A percentile compares a stretch with the other conserved stretches of the same genome.
These are phyloP conservation scores for Holacanthella duospinosa DNA, from an alignment of 2,888 invertebrate species.

Conservation along the genomic window DNA sequence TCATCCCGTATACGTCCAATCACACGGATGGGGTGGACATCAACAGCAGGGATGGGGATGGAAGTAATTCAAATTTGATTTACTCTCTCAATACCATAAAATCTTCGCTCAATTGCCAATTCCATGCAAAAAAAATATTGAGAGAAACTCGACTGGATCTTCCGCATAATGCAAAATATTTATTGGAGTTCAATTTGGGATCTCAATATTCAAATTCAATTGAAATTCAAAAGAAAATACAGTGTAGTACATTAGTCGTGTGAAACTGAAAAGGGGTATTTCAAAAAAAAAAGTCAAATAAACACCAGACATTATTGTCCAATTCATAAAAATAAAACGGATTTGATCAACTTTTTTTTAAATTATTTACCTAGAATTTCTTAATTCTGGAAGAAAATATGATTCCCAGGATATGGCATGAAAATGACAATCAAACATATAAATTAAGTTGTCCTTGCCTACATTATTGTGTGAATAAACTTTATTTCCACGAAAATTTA, in stretches of 20 bases:
- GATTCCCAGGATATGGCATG: too few relatives aligned
- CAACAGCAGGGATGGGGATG: constrained; percentile 6
- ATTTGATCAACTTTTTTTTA: not conserved
- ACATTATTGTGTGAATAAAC: too few relatives aligned
- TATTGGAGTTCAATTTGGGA: constrained; percentile 2
- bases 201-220: constrained; percentile 1
- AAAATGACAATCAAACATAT: too few relatives aligned
- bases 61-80: not conserved
- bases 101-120: not conserved
- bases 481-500: too few relatives aligned
- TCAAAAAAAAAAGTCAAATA: not conserved
- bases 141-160: constrained; percentile 5
- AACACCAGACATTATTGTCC: not conserved
- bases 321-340: not conserved
- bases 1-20: not conserved
- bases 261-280: not conserved
- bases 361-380: too few relatives aligned
- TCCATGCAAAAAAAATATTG: not conserved
- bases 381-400: too few relatives aligned
- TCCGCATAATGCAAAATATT: not conserved
- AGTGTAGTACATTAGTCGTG: not conserved
- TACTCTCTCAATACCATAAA: not conserved
- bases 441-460: too few relatives aligned
- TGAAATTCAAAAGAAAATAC: not conserved
- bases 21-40: too few relatives aligned